These are phyloP conservation scores for Cantharis nigra DNA, from an alignment of 2,888 invertebrate species.

Conservation along the genomic window DNA sequence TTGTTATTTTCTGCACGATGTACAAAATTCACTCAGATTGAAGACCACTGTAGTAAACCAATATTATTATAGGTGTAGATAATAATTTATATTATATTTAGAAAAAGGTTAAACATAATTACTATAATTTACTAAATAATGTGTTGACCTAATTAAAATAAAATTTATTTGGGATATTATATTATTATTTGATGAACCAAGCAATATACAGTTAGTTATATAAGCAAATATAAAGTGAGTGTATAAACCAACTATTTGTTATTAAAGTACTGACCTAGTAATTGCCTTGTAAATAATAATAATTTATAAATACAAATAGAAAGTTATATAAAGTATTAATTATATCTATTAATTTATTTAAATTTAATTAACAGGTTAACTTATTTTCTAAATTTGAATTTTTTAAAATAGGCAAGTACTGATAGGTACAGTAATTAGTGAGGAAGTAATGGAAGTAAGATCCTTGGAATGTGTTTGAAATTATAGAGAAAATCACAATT, in stretches of 20 bases:
- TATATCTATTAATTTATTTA: background rate
- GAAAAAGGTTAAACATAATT: background rate
- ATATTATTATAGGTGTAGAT: background rate
- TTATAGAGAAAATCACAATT: too few species aligned
- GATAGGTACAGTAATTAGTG: background rate
- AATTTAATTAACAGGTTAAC: background rate
- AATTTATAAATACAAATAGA: background rate
- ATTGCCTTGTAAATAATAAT: constrained; percentile 6
- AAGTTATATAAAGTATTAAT: constrained; percentile 2
- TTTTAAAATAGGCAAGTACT: background rate
- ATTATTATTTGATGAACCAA: constrained; percentile 6
- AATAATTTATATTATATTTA: background rate
- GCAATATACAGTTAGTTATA: constrained; percentile 27
- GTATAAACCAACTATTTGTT: constrained; percentile 14
- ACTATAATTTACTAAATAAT: background rate
- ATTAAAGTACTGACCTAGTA: constrained; percentile 30
- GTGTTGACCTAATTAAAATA: background rate
- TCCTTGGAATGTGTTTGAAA: too few species aligned
- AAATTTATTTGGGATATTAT: background rate
- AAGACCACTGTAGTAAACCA: background rate
- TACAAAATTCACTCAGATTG: too few species aligned
- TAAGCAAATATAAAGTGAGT: constrained; percentile 19
- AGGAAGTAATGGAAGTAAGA: background rate
- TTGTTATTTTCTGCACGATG: too few species aligned
- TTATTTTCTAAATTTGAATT: background rate